Conservation (phyloP, 2,113 vertebrate genomes). For the Psittacara wagleri region DNA sequence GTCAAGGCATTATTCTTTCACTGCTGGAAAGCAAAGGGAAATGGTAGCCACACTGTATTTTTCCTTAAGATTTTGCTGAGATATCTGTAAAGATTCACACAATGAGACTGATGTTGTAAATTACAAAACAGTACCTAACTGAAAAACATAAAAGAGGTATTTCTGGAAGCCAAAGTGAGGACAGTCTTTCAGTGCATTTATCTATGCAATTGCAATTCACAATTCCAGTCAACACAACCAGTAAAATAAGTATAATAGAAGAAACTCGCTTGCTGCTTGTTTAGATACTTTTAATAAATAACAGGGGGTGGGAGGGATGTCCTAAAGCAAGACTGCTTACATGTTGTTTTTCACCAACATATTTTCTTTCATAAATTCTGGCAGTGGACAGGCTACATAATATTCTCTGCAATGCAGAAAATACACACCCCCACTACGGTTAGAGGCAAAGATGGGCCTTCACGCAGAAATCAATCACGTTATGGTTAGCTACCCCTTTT, state of each 20-base stretch:
- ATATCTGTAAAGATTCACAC: background rate
- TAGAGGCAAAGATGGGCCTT: background rate
- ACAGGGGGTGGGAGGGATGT: accelerated
- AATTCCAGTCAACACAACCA: background rate
- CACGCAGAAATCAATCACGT: slow-evolving; percentile 40
- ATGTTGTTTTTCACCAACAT: background rate
- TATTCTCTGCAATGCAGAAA: background rate
- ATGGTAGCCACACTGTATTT: background rate
- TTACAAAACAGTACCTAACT: background rate
- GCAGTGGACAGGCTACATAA: background rate
- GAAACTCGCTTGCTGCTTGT: background rate
- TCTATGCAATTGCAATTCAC: background rate
- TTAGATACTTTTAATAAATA: background rate
- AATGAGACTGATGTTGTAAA: slow-evolving; percentile 2
- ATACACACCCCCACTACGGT: background rate
- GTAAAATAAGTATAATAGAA: background rate
- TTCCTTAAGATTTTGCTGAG: background rate
- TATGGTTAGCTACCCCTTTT: slow-evolving; percentile 30
- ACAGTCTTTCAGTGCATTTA: background rate
- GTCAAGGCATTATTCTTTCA: background rate
- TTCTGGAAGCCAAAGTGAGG: background rate
- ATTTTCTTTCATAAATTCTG: background rate
- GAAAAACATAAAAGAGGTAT: slow-evolving; percentile 1
- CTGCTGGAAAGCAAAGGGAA: slow-evolving; percentile 15
- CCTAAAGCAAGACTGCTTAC: background rate